These are phyloP conservation scores for Chelon auratus DNA, from an alignment of 2,797 vertebrate genomes.

Conservation along the genomic window DNA sequence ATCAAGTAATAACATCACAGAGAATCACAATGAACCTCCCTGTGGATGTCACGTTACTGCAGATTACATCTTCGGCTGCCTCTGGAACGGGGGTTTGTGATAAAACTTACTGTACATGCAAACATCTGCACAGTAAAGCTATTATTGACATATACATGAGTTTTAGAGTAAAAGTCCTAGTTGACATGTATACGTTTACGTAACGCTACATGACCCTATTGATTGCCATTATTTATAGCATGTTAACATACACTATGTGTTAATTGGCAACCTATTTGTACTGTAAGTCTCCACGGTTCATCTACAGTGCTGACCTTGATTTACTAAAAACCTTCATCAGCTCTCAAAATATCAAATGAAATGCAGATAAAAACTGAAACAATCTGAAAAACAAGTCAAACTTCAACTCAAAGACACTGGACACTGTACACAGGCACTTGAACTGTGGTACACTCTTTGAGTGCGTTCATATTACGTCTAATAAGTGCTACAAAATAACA, in stretches of 20 bases:
- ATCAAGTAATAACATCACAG: constrained; percentile 49
- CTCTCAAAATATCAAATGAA: constrained; percentile 54
- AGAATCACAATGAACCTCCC: constrained; percentile 66
- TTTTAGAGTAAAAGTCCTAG: constrained; percentile 49
- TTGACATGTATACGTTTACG: constrained; percentile 51
- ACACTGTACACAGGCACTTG: constrained; percentile 87
- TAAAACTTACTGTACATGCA: constrained; percentile 66
- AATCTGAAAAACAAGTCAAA: constrained; percentile 45
- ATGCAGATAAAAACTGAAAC: constrained; percentile 50
- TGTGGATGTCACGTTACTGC: constrained; percentile 36
- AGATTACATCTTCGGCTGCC: constrained; percentile 33
- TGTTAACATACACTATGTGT: constrained; percentile 66
- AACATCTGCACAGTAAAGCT: constrained; percentile 60
- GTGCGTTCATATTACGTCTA: constrained; percentile 79
- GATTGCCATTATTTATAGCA: constrained; percentile 55
- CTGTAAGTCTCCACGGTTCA: constrained; percentile 48
- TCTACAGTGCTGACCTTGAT: constrained; percentile 29
- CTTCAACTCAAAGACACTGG: constrained; percentile 73
- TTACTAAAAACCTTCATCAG: constrained; percentile 65
- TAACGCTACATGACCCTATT: constrained; percentile 64
- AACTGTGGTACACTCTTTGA: constrained; percentile 82
- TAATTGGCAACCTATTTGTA: constrained; percentile 52
- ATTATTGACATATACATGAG: constrained; percentile 50
- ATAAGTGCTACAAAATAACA: constrained; percentile 85
- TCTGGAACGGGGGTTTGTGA: constrained; percentile 56